Evolutionary conservation across 2,888 invertebrate genomes (phyloP).

Genomic region (Rambutsinella grinnellia): DNA sequence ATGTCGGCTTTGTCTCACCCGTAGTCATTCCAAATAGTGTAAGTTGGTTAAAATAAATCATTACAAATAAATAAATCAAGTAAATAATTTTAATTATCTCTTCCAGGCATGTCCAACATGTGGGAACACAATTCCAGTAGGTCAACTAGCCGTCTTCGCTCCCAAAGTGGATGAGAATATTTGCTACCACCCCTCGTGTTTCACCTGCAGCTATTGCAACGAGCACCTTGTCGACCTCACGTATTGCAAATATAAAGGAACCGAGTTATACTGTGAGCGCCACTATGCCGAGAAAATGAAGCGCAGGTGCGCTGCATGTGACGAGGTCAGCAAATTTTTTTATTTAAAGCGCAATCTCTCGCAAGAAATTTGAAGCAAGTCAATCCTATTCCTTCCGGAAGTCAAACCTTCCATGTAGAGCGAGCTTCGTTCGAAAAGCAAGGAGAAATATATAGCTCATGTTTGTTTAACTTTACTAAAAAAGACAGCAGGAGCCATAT

Average conservation of each 20-base stretch:
- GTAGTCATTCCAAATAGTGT: constrained; percentile 62
- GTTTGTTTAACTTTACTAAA: too few species aligned
- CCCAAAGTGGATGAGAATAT: constrained; percentile 82
- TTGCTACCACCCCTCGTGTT: constrained; percentile 94
- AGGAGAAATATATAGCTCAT: too few species aligned
- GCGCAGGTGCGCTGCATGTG: constrained; percentile 96
- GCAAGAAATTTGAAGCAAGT: too few species aligned
- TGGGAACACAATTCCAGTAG: constrained; percentile 81
- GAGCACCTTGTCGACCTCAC: constrained; percentile 96
- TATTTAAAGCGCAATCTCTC: too few species aligned
- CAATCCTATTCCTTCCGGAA: too few species aligned
- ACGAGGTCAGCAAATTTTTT: constrained; percentile 87
- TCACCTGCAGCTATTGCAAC: constrained; percentile 88
- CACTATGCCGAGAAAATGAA: constrained; percentile 97
- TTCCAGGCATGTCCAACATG: constrained; percentile 87
- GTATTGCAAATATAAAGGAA: constrained; percentile 28
- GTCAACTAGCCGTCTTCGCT: constrained; percentile 87
- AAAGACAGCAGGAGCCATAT: too few species aligned
- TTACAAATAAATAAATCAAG: neutral
- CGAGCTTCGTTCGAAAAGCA: neutral
- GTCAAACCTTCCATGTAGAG: too few species aligned
- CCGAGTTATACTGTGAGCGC: constrained; percentile 87
- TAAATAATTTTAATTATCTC: too few species aligned
- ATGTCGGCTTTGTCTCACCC: constrained; percentile 76
- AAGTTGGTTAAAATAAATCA: constrained; percentile 28